Evolutionary conservation across 2,113 vertebrate species (phyloP), one percentile per base, ranked within the genome.

Genomic region (Salvelinus fontinalis): DNA sequence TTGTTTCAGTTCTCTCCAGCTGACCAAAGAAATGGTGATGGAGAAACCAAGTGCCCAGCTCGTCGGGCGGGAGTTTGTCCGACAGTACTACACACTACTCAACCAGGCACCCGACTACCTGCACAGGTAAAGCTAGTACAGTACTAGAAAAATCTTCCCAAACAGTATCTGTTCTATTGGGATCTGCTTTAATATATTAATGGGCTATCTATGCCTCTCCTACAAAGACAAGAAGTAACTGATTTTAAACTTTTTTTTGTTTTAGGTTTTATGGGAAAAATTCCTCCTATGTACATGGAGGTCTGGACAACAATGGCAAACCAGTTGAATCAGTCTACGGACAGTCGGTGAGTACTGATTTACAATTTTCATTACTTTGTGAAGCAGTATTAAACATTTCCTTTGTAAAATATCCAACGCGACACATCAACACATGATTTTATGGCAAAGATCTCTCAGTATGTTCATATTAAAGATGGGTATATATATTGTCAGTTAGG

Each of bases 11-110:
- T 84, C 83, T 87, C 89, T 92, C 89, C 94, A 95, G 93, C 91
- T 95, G 93, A 97, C 96, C 96, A 99, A 99, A 99, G 98, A 98
- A 96, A 99, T 99, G 98, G 98, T 99, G 95, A 99, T 99, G 98
- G 98, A 99, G 97, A 99, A 99, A 97, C 98, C 98, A 95, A 99
- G 97, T 98, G 97, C 97, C 97, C 98, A 99, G 97, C 98, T 99
- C 94, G 98, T 99, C 94, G 97, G 98, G 98, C 96, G 97, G 95
- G 98, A 99, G 88, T 99, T 99, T 75, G 97, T 99, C 94, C 95
- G 98, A 92, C 98, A 99, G 95, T 99, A 99, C 88, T 99, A 99
- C 87, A 99, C 97, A 16, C 94, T 99, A 85, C 93, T 99, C 79
- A 98, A 98, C 92, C 96, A 99, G 92, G 97, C 97, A 73, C 97